Evolutionary conservation across 2,888 invertebrate genomes (phyloP).

Genomic region (Hyposoter didymator): DNA sequence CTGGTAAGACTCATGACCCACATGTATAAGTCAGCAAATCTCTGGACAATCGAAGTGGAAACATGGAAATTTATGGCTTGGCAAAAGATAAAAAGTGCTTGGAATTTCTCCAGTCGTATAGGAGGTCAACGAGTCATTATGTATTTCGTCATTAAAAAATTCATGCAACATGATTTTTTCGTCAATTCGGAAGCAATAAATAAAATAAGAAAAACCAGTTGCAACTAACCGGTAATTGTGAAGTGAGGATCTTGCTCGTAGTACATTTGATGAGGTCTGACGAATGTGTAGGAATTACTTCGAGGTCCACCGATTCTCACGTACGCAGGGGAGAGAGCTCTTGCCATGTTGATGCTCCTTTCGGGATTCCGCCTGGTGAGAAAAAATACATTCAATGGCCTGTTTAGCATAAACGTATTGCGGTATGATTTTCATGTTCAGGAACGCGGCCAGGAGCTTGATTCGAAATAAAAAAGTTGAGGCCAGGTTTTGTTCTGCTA

Average conservation of each 20-base stretch:
- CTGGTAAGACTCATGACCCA: slow-evolving; percentile 40
- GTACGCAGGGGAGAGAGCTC: slow-evolving; percentile 89
- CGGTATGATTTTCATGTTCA: background rate
- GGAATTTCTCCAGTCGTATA: background rate
- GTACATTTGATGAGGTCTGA: slow-evolving; percentile 69
- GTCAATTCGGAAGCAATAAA: background rate
- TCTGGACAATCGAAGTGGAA: background rate
- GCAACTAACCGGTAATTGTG: slow-evolving; percentile 79
- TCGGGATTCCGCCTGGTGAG: slow-evolving; percentile 72
- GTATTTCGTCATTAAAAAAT: background rate
- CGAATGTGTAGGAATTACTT: slow-evolving; percentile 83
- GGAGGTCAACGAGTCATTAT: background rate
- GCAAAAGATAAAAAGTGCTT: background rate
- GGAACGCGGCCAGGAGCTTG: background rate
- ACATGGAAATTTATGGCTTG: background rate
- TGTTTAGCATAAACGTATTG: background rate
- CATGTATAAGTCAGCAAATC: slow-evolving; percentile 9
- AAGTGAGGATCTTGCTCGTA: slow-evolving; percentile 69
- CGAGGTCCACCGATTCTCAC: slow-evolving; percentile 90
- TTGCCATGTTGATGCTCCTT: slow-evolving; percentile 87
- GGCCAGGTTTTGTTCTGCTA: background rate
- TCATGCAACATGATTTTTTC: background rate
- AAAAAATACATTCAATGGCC: background rate
- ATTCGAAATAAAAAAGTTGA: background rate
- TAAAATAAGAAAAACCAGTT: background rate